phyloP scores from a whole-genome alignment of 2,113 vertebrate species.

The Bucco capensis region DNA sequence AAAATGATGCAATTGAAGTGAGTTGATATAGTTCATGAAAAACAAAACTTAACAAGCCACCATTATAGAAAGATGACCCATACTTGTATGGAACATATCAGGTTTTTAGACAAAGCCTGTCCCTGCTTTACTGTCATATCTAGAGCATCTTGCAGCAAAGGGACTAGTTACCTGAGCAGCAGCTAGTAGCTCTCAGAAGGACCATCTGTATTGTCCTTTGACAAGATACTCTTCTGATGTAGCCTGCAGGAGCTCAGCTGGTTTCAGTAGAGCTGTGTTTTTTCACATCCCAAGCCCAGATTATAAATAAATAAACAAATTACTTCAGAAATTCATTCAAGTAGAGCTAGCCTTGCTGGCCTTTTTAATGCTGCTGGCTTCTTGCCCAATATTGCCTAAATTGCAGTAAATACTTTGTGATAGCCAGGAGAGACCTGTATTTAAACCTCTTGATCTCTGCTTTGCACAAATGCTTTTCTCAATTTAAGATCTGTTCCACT shows the following conservation, averaged over 20 bases:
- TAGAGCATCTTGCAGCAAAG: neutral
- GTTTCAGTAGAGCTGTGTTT: accelerated
- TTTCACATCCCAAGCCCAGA: neutral
- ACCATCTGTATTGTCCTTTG: neutral
- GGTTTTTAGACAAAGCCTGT: neutral
- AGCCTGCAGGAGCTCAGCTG: neutral
- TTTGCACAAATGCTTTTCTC: accelerated
- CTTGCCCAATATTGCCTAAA: neutral
- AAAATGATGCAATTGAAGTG: neutral
- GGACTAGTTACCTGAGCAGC: neutral
- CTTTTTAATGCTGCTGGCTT: neutral
- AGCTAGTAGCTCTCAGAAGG: neutral
- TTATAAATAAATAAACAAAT: neutral
- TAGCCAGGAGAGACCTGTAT: neutral
- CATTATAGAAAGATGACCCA: neutral
- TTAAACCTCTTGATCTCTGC: neutral
- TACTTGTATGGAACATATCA: neutral
- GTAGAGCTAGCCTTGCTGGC: neutral
- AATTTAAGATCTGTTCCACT: neutral
- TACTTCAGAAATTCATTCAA: neutral
- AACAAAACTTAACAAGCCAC: neutral
- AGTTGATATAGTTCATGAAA: neutral
- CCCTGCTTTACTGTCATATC: neutral
- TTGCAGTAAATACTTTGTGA: neutral
- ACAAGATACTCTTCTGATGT: neutral